Percentiles rank a stretch among this genome's conserved stretches.
phyloP scores from a whole-genome alignment of 1,140 invertebrate species.

The Lordiphosa stackelbergi region DNA sequence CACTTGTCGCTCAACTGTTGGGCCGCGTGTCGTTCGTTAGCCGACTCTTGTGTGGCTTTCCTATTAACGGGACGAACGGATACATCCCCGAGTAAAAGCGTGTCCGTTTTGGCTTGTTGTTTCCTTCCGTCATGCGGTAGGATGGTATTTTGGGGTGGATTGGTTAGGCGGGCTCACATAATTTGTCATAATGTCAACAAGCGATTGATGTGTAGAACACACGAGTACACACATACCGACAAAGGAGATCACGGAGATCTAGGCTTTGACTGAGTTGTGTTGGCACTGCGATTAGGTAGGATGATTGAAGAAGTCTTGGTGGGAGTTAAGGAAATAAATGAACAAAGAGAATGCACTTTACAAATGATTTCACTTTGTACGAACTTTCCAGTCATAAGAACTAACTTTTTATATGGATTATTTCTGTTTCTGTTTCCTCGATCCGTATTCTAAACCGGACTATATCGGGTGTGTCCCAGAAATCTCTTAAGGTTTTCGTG shows the following conservation, averaged over 20 bases:
- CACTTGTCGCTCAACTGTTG: conserved; percentile 59
- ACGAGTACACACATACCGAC: conserved; percentile 5
- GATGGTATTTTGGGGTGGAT: conserved; percentile 19
- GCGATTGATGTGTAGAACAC: conserved; percentile 29
- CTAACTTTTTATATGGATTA: too few species aligned
- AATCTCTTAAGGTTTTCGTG: too few species aligned
- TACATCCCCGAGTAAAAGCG: conserved; percentile 36
- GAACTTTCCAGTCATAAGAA: too few species aligned
- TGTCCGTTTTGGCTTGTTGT: conserved; percentile 65
- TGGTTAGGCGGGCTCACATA: conserved; percentile 59
- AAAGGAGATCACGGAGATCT: conserved; percentile 8
- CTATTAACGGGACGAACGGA: conserved; percentile 37
- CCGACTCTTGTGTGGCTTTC: conserved; percentile 67
- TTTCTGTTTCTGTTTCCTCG: too few species aligned
- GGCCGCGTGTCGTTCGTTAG: conserved; percentile 70
- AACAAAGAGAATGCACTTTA: too few species aligned
- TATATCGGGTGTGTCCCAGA: too few species aligned
- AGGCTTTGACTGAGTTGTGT: not conserved
- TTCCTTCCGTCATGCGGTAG: conserved; percentile 40
- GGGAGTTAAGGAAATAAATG: too few species aligned
- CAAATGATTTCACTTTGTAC: too few species aligned
- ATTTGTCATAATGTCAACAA: conserved; percentile 73
- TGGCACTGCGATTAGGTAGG: too few species aligned
- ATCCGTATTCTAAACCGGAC: too few species aligned
- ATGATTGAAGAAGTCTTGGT: too few species aligned